phyloP scores from a whole-genome alignment of 2,888 invertebrate genomes.

The Bembecia ichneumoniformis region DNA sequence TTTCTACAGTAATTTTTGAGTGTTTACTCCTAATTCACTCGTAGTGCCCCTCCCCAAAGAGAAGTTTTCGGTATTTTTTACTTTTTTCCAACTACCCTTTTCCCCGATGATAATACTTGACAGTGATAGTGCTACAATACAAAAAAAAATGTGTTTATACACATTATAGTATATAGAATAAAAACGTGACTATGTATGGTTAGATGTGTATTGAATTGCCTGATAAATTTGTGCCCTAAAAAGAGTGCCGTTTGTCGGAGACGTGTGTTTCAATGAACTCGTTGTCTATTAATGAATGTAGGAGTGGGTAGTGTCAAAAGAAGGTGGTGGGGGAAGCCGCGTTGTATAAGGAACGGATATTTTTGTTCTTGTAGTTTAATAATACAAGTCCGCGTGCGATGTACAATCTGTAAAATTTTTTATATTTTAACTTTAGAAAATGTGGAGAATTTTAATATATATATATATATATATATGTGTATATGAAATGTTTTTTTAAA shows the following conservation, averaged over 20 bases:
- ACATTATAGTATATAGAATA: slow-evolving; percentile 29
- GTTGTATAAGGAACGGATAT: too few species aligned
- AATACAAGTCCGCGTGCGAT: background rate
- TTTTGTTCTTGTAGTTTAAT: too few species aligned
- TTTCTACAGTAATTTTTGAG: background rate
- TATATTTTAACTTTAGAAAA: slow-evolving; percentile 26
- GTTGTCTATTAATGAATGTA: slow-evolving; percentile 16
- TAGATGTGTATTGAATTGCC: slow-evolving; percentile 34
- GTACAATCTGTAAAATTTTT: slow-evolving; percentile 23
- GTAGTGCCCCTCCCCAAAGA: background rate
- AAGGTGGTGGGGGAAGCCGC: too few species aligned
- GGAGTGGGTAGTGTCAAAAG: slow-evolving; percentile 10
- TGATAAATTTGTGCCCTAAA: slow-evolving; percentile 57
- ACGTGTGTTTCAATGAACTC: slow-evolving; percentile 27
- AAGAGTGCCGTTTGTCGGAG: slow-evolving; percentile 48
- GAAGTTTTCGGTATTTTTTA: background rate
- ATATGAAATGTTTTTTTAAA: slow-evolving; percentile 63
- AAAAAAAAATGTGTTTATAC: slow-evolving; percentile 33
- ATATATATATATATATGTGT: slow-evolving; percentile 69
- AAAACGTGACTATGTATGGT: slow-evolving; percentile 18
- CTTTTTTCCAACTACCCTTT: slow-evolving; percentile 7
- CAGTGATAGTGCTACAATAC: slow-evolving; percentile 55
- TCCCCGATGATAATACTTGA: slow-evolving; percentile 28
- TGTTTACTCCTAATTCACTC: background rate
- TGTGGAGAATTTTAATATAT: slow-evolving; percentile 62